These are phyloP conservation scores for Myotis brandtii DNA, from an alignment of 2,113 vertebrate species.

Conservation along the genomic window DNA sequence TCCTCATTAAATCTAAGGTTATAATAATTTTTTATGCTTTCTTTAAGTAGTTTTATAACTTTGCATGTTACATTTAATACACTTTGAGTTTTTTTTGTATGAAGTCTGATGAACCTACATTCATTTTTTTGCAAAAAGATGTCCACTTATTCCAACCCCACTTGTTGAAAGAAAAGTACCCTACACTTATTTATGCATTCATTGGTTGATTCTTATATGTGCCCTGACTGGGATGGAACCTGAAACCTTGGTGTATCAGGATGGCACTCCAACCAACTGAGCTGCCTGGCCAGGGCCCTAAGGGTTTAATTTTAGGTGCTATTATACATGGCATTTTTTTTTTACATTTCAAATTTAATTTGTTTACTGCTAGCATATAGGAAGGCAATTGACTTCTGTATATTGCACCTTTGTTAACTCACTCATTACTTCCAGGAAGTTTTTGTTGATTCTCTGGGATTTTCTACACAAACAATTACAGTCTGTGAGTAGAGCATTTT, in stretches of 20 bases:
- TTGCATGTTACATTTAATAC: neutral
- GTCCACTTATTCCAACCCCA: neutral
- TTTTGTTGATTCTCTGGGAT: neutral
- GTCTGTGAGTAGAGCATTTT: neutral
- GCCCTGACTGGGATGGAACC: no score
- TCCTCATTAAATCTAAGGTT: neutral
- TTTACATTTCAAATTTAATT: conserved; percentile 6
- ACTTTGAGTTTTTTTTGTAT: conserved; percentile 8
- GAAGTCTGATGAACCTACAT: neutral
- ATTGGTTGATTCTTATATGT: no score
- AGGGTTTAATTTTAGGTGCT: conserved; percentile 39
- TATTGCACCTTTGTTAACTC: neutral
- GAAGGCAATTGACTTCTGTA: neutral
- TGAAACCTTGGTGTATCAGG: no score
- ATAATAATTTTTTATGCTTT: neutral
- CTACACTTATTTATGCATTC: no score
- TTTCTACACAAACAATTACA: neutral
- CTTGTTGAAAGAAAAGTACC: neutral
- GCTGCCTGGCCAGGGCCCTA: neutral
- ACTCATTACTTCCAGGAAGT: neutral
- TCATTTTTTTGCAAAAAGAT: neutral
- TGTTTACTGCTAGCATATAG: conserved; percentile 4
- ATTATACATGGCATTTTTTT: neutral
- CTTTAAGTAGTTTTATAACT: neutral
- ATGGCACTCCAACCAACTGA: no score